Base-by-base conservation (phyloP, 1,140 invertebrate genomes). In the Microplitis mediator region DNA sequence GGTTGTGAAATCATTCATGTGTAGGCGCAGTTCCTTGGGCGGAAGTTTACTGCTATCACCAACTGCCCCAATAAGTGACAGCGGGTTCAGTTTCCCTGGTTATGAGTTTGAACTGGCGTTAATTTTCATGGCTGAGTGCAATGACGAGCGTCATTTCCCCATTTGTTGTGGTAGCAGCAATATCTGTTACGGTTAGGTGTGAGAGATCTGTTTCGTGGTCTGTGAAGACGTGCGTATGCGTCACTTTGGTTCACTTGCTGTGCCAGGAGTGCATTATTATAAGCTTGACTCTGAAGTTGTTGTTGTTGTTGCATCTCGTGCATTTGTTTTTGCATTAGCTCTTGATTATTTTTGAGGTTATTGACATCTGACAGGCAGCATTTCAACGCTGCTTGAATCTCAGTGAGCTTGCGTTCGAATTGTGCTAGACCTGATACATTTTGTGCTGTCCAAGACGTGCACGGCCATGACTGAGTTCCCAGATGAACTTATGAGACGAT, bases 1-100 rank as follows among this genome's bases (percentile, higher is more conserved):
- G 11, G 64, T 39, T n/a, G 9, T 9, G 13, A 6, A n/a, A 32
- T 73, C 65, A 13, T 50, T 0, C 9, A 67, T 52, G 11, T 35
- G 50, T 4, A 67, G 65, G 32, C 65, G 65, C 3, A 32, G 31
- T 52, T 23, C 39, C 6, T 51, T 4, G 13, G 62, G 11, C 4
- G 65, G 39, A n/a, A 64, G 32, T 34, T 62, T n/a, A 14, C 36
- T 11, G 62, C 62, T 64, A 34, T 31, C 62, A 64, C 34, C 45
- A n/a, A 32, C 50, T 16, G n/a, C 65, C 11, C 39, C 13, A 34
- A 67, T 16, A 13, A 23, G 6, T 31, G 65, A 16, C 65, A 51
- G 65, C 65, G 39, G 4, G 51, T 5, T 23, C 14, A 32, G 23
- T 67, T 67, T 67, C 50, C 51, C 51, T 3, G 2, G 51, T 39